A percentile compares a stretch with the other conserved stretches of the same genome.
phyloP scores from a whole-genome alignment of 2,888 invertebrate species.

The Pachydiplax longipennis region DNA sequence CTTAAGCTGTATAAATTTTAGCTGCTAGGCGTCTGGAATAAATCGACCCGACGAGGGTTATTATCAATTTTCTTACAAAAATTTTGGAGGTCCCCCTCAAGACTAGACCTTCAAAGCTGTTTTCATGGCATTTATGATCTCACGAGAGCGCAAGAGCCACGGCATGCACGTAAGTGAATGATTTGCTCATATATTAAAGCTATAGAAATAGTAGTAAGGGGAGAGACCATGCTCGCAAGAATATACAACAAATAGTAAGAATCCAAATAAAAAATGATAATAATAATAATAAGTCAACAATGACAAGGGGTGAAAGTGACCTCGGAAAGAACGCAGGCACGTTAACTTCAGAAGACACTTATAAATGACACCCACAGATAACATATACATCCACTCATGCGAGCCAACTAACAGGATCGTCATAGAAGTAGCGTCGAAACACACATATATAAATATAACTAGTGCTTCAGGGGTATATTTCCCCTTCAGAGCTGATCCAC shows the following conservation, averaged over 20 bases:
- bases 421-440: background rate
- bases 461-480: no score
- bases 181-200: background rate
- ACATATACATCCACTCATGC: constrained; percentile 20
- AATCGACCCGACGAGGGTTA: background rate
- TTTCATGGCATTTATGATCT: background rate
- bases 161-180: background rate
- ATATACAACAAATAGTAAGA: background rate
- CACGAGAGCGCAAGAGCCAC: background rate
- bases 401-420: constrained; percentile 14
- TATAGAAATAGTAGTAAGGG: constrained; percentile 4
- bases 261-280: constrained; percentile 13
- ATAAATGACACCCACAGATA: constrained; percentile 42
- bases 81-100: background rate
- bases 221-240: constrained; percentile 28
- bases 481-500: no score
- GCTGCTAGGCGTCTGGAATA: background rate
- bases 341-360: constrained; percentile 41
- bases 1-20: background rate
- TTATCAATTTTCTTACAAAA: background rate
- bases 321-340: constrained; percentile 39
- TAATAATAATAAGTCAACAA: constrained; percentile 30
- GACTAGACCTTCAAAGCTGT: constrained; percentile 1
- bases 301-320: constrained; percentile 39
- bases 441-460: background rate